A percentile compares a stretch with the other conserved stretches of the same genome.
These are phyloP conservation scores for Dysmachus trigonus DNA, from an alignment of 2,888 invertebrate species.

Conservation along the genomic window DNA sequence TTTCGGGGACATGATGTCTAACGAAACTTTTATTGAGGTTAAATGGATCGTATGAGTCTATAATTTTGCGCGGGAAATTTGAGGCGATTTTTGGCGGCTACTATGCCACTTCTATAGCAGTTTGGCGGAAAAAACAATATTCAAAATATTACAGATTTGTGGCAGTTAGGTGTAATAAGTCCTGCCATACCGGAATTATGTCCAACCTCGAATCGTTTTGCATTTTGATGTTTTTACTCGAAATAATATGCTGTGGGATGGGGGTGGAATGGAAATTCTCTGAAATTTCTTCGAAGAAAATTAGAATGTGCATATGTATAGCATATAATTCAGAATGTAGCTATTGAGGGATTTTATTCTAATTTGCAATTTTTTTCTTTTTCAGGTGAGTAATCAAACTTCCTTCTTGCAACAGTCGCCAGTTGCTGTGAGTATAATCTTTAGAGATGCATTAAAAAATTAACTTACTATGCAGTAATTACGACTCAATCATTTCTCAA, in stretches of 20 bases:
- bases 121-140: neutral
- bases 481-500: neutral
- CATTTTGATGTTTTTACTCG: neutral
- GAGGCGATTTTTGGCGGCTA: neutral
- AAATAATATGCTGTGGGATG: neutral
- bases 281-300: neutral
- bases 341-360: neutral
- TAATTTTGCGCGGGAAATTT: slow-evolving; percentile 22
- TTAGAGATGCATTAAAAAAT: neutral
- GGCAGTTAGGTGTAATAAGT: neutral
- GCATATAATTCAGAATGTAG: no score
- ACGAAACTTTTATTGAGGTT: neutral
- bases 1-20: neutral
- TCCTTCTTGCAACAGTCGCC: neutral
- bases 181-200: neutral
- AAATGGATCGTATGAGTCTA: slow-evolving; percentile 10
- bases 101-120: neutral
- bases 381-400: slow-evolving; percentile 17
- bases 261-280: neutral
- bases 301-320: no score
- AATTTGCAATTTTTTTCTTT: neutral
- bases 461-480: neutral
- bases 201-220: neutral
- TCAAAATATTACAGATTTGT: neutral
- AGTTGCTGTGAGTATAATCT: neutral